Evolutionary conservation across 2,888 invertebrate species (phyloP), one percentile per base, ranked within the genome.

Genomic region (Andrena hattorfiana): DNA sequence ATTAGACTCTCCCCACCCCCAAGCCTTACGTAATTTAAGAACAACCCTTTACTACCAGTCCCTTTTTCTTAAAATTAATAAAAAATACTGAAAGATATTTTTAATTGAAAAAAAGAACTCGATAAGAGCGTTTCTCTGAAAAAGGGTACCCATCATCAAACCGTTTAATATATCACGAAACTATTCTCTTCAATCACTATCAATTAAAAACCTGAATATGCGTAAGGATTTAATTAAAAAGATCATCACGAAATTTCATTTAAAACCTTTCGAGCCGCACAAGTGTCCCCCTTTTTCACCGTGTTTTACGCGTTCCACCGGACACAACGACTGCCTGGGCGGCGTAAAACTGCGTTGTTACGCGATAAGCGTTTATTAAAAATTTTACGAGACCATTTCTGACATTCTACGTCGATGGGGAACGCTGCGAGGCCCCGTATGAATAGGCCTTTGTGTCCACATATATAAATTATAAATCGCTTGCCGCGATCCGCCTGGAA

Each of bases 351-450:
- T 26, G 23, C 23, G 30, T 20, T 13, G n/a, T 6, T n/a, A n/a
- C 20, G 51, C 13, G 35, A 13, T 20, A 20, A 62, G 42, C 51
- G 62, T 67, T 64, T 79, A 70, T 79, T 79, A 76, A 76, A 79
- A 76, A 79, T 76, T 80, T 80, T 51, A 73, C 51, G 70, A 30
- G 59, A 28, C 51, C 62, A 73, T 80, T 80, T 69, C 70, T 28
- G 42, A 66, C 60, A 10, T 54, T 42, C 20, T 56, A 30, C 70
- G 60, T 10, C 59, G 13, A 28, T 13, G 20, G 10, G 49, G 23
- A 32, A 42, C 42, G 42, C 42, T 42, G 16, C 4, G 5, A 16
- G n/a, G 35, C 26, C 8, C 8, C 13, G 3, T 2, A 28, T 30
- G 60, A 71, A 42, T 32, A 66, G 54, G 42, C 71, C 48, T 63